Evolutionary conservation across 2,113 vertebrate genomes (phyloP), one percentile per base, ranked within the genome.

Genomic region (Trichechus manatus): DNA sequence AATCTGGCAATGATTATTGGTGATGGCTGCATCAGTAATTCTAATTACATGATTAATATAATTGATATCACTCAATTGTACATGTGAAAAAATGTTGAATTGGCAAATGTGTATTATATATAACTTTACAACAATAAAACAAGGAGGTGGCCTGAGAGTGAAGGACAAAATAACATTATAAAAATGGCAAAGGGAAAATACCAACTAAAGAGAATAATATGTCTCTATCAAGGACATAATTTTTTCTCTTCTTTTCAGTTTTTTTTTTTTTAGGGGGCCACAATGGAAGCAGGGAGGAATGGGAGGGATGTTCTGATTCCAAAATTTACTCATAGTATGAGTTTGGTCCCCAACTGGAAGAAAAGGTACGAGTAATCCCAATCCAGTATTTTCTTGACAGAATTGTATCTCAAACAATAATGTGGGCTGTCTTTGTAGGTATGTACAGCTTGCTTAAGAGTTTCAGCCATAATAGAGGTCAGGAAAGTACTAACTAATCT

Each of bases 391-490:
- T 95, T 95, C 50, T 61, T 36, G 47, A 78, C 36, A 78, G 36
- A 39, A 17, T 72, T 82, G 63, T 70, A 29, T 53, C 68, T 87
- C 44, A n/a, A 27, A 77, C 31, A 84, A 33, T 0, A 42, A 42
- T 2, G 6, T 79, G 91, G 91, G 74, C 77, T 94, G 70, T 74
- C 97, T 98, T 53, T 74, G 25, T 29, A 90, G 44, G 39, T 31
- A 66, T 5, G 9, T 33, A 22, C 1, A 42, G 17, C 93, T 91
- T 93, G 86, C 89, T 82, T 88, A 96, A 94, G 83, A 91, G 82
- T 93, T 87, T 96, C 82, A 82, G 72, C 47, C 61, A 72, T 79
- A 31, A 87, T 0, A 66, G 42, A 90, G 75, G 44, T 22, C 42
- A 78, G 33, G 33, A 94, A 83, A 87, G 33, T 36, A 47, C 20